Base-by-base conservation (phyloP, 2,113 vertebrate species). In the Nesoenas mayeri region DNA sequence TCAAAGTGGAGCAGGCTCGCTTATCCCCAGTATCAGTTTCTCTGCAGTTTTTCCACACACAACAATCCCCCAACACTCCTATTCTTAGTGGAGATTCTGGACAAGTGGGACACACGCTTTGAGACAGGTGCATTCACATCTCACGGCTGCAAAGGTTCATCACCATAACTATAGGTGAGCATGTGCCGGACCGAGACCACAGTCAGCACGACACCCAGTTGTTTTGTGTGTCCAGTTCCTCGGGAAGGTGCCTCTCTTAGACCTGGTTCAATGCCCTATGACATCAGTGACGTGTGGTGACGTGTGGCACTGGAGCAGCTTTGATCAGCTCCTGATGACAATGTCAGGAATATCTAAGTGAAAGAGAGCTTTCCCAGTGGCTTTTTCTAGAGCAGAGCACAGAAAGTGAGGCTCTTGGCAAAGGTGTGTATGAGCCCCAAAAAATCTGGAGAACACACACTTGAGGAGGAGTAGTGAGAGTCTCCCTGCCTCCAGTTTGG, bases 111-210 rank as follows among this genome's bases (percentile, higher is more conserved):
- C 80, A 36, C 18, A 4, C 0, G 1, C 48, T 84, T 21, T 40
- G 70, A 67, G 15, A 51, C 0, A 53, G n/a, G 9, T 25, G 38
- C 28, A 28, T 19, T 71, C 34, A 58, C 29, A 36, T 9, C 42
- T 73, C 19, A 10, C 62, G 40, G 44, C 26, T 11, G 31, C 82
- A 51, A 32, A 86, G 28, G 17, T 19, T 28, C 54, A 44, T 21
- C 61, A 34, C 34, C 14, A 0, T 10, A 74, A 17, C 64, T 19
- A 29, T 0, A 53, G 51, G 18, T 13, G 28, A 66, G 51, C 69
- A 61, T 24, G 0, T 5, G 36, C 31, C 72, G 78, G 61, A 32
- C 17, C 32, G 53, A 48, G 56, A 36, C 9, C 7, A 5, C 34
- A 48, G 54, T 6, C 3, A 56, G 47, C 44, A 26, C 53, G 66